Conservation (phyloP, 2,888 invertebrate genomes). For the Chrysolina oricalcia region DNA sequence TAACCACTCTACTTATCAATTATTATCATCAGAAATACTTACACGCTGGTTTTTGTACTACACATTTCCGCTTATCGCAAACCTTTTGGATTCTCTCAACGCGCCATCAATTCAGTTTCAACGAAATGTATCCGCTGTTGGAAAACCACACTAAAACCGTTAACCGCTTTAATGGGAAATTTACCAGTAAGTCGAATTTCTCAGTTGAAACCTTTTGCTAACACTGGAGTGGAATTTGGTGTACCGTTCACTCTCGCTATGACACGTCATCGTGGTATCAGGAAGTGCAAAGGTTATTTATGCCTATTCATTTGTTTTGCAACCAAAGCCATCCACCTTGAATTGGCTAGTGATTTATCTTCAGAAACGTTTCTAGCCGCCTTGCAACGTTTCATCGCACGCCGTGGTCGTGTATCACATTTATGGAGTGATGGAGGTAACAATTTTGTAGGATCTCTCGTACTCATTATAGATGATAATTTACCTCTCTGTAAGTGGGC, state of each 20-base stretch:
- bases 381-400: neutral
- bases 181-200: neutral
- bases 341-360: neutral
- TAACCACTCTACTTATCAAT: neutral
- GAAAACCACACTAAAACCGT: neutral
- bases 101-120: neutral
- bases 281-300: neutral
- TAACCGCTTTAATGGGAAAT: neutral
- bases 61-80: neutral
- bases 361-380: neutral
- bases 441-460: too few relatives aligned
- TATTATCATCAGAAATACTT: neutral
- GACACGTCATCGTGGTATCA: neutral
- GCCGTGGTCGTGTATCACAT: neutral
- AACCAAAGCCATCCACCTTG: neutral
- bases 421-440: too few relatives aligned
- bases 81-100: neutral
- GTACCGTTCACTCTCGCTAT: neutral
- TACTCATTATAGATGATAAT: too few relatives aligned
- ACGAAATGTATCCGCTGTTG: neutral
- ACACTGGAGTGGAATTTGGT: neutral
- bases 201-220: neutral
- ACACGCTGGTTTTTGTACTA: too few relatives aligned
- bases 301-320: too few relatives aligned
- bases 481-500: too few relatives aligned